These are phyloP conservation scores for Brachypodius melanocephalos DNA, from an alignment of 2,113 vertebrate genomes.

Conservation along the genomic window DNA sequence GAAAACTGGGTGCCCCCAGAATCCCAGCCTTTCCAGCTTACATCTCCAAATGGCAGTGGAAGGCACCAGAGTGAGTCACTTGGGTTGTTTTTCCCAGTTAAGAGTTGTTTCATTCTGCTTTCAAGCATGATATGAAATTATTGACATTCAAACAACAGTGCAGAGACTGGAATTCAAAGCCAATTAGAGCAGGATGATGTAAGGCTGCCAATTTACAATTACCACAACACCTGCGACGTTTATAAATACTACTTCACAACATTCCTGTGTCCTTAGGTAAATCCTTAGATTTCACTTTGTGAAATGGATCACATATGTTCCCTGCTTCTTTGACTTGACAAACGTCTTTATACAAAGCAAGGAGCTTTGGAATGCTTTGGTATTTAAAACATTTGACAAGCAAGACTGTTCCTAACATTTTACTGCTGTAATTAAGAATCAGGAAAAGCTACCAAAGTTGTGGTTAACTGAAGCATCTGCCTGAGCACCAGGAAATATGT, in stretches of 20 bases:
- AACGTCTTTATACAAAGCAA: not conserved
- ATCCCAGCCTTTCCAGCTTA: not conserved
- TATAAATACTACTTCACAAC: slow-evolving; percentile 67
- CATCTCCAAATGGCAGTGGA: not conserved
- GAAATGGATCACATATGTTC: slow-evolving; percentile 68
- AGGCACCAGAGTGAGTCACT: not conserved
- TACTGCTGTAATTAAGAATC: slow-evolving; percentile 3
- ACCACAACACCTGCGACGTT: slow-evolving; percentile 31
- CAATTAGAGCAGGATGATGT: slow-evolving; percentile 37
- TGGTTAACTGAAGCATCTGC: not conserved
- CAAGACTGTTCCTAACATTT: not conserved
- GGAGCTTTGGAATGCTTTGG: not conserved
- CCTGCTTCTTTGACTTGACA: slow-evolving; percentile 12
- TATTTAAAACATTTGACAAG: slow-evolving; percentile 22
- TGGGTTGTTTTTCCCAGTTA: not conserved
- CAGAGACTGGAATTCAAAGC: slow-evolving; percentile 22
- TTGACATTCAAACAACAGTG: slow-evolving; percentile 9
- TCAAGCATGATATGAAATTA: slow-evolving; percentile 23
- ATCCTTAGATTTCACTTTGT: slow-evolving; percentile 39
- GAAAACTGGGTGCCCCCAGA: not conserved
- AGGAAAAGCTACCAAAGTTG: not conserved
- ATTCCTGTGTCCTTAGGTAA: slow-evolving; percentile 69
- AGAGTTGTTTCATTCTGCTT: not conserved
- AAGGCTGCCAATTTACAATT: slow-evolving; percentile 39
- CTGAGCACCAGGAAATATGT: not conserved